Evolutionary conservation across 2,113 vertebrate species (phyloP), one percentile per base, ranked within the genome.

Genomic region (Lamprologus speciosus): DNA sequence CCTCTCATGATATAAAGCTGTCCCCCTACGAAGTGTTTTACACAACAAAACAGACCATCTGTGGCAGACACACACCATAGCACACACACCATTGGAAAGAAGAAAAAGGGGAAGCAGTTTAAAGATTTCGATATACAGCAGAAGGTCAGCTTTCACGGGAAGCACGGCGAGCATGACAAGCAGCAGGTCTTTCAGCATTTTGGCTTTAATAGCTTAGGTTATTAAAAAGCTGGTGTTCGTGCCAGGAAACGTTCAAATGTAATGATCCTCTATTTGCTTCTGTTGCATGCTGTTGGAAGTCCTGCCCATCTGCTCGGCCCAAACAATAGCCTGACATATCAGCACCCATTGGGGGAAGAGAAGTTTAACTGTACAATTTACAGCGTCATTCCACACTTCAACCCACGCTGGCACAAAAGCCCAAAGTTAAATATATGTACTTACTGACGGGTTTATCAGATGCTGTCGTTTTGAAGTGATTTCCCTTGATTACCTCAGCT

Each of bases 1-100:
- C 98, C 98, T 98, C 98, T 98, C 96, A 99, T 99, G 97, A 99
- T 97, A 97, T 99, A 99, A 96, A 99, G 97, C 97, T 99, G 98
- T 96, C 98, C 98, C 96, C 98, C 98, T 97, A 99, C 98, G 95
- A 99, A 98, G 97, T 98, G 98, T 97, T 99, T 99, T 96, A 99
- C 96, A 98, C 98, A 99, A 98, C 98, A 99, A 97, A 99, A 99
- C 96, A 99, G 97, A 97, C 98, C 98, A 35, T 97, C 98, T 98
- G 97, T 96, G 84, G 84, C 51, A 78, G 85, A 89, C 55, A 78
- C 89, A 85, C 86, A 80, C 26, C 87, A 87, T 33, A 6, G 89
- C 91, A 93, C 91, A 93, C 86, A 85, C 80, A 85, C 79, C 35
- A 63, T 81, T 70, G 83, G 80, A 92, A 92, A 92, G 85, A 91